Evolutionary conservation across 37 sponge, comb jelly and placozoan genomes (phyloP), one percentile per base, ranked within the genome.

Genomic region (Eunapius fragilis): DNA sequence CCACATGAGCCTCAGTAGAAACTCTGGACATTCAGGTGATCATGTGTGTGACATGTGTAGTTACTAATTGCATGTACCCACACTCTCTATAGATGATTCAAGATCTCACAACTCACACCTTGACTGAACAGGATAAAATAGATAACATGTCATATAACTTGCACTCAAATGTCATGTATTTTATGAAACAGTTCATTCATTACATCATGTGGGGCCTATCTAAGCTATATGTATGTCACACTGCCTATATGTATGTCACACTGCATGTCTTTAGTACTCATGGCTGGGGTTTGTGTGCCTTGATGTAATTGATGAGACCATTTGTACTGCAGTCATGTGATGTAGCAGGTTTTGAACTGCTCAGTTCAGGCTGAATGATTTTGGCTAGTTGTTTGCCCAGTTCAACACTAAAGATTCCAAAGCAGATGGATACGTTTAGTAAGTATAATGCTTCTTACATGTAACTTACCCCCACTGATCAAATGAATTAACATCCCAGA

Each of bases 401-500:
- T 72, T 98, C 99, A 74, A 98, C 99, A 25, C 96, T 96, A 67
- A 0, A 72, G 31, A n/a, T 25, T n/a, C 13, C 5, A 72, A 72
- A 22, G 22, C 73, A 72, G 4, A 7, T 70, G n/a, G n/a, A n/a
- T n/a, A n/a, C n/a, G n/a, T n/a, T n/a, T n/a, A n/a, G n/a, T 32
- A 78, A 35, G 19, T 41, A 37, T 31, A n/a, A 12, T 38, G 25
- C n/a, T n/a, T n/a, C n/a, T n/a, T n/a, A n/a, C n/a, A n/a, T 68
- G 14, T 19, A 74, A 75, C 94, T 91, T 78, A 96, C 94, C 99
- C 99, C 97, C 97, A 96, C 68, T 98, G 99, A 73, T 98, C 99
- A 81, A 90, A 98, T 17, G 97, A 97, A 75, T 98, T 98, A 85
- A 98, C 95, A 77, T 98, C 93, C 99, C 99, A 98, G 26, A 98